Percentiles rank a stretch among this genome's conserved stretches.
These are phyloP conservation scores for Poeciliopsis presidionis DNA, from an alignment of 2,797 vertebrate species.

Conservation along the genomic window DNA sequence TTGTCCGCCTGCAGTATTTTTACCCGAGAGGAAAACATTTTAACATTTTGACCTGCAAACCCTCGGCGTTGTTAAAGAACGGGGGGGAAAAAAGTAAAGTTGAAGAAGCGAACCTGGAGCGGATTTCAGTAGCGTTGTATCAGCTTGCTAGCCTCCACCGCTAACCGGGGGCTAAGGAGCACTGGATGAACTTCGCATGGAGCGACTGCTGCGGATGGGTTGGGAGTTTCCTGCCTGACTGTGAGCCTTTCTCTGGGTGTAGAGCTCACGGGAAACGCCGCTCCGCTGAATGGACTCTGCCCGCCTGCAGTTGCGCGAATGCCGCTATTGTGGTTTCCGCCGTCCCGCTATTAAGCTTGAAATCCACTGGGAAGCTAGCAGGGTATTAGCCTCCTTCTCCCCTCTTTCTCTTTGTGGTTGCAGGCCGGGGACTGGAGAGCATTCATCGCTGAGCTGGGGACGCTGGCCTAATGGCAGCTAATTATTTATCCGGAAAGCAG, in stretches of 20 bases:
- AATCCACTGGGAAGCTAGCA: conserved; percentile 68
- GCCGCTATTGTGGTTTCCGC: conserved; percentile 60
- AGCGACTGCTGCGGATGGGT: conserved; percentile 47
- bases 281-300: conserved; percentile 16
- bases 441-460: conserved; percentile 50
- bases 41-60: conserved; percentile 7
- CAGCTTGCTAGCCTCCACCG: conserved; percentile 51
- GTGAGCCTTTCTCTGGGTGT: conserved; percentile 14
- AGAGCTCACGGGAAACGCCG: conserved; percentile 37
- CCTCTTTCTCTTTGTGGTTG: conserved; percentile 74
- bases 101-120: conserved; percentile 46
- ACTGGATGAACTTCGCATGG: conserved; percentile 73
- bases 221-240: conserved; percentile 26
- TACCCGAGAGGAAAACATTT: conserved; percentile 18
- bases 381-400: conserved; percentile 74
- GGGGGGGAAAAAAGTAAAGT: conserved; percentile 24
- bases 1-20: conserved; percentile 24
- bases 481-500: conserved; percentile 61
- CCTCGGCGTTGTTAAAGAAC: conserved; percentile 14
- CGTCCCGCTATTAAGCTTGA: conserved; percentile 69
- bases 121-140: conserved; percentile 40
- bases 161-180: conserved; percentile 62
- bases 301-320: conserved; percentile 39
- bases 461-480: conserved; percentile 68
- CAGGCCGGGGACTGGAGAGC: conserved; percentile 77